phyloP scores from a whole-genome alignment of 2,113 vertebrate genomes.

The Corythaeola cristata region DNA sequence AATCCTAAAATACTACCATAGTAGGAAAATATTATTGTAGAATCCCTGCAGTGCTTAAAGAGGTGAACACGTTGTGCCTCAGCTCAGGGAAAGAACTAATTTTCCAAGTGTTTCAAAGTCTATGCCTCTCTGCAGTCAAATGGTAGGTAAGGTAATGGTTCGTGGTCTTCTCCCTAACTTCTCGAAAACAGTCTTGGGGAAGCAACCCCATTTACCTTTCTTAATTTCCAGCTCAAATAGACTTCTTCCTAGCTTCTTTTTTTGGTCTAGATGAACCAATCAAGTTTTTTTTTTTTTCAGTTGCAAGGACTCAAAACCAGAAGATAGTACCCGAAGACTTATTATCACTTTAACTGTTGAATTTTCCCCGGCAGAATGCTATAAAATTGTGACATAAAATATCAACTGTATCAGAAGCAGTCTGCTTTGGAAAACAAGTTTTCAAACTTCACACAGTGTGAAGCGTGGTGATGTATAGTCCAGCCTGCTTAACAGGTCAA shows the following conservation, averaged over 20 bases:
- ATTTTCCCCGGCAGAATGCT: not conserved
- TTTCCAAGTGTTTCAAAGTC: not conserved
- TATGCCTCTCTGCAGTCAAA: not conserved
- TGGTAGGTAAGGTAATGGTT: not conserved
- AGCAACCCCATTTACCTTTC: not conserved
- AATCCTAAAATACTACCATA: not conserved
- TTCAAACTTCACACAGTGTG: not conserved
- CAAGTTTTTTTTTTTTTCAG: not conserved
- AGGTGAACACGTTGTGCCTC: not conserved
- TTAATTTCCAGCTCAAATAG: not conserved
- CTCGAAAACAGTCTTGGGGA: not conserved
- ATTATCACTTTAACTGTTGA: not conserved
- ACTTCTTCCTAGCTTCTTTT: not conserved
- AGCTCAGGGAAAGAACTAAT: not conserved
- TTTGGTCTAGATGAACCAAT: not conserved
- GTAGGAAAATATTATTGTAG: not conserved
- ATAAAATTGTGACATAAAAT: not conserved
- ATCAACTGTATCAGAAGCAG: not conserved
- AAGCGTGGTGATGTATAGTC: not conserved
- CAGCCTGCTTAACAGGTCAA: not conserved
- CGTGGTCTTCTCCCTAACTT: not conserved
- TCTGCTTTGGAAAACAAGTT: not conserved
- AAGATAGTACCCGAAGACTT: not conserved
- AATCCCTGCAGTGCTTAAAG: not conserved
- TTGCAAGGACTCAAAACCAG: not conserved